Evolutionary conservation across 2,113 vertebrate species (phyloP), one percentile per base, ranked within the genome.

Genomic region (Guaruba guarouba): DNA sequence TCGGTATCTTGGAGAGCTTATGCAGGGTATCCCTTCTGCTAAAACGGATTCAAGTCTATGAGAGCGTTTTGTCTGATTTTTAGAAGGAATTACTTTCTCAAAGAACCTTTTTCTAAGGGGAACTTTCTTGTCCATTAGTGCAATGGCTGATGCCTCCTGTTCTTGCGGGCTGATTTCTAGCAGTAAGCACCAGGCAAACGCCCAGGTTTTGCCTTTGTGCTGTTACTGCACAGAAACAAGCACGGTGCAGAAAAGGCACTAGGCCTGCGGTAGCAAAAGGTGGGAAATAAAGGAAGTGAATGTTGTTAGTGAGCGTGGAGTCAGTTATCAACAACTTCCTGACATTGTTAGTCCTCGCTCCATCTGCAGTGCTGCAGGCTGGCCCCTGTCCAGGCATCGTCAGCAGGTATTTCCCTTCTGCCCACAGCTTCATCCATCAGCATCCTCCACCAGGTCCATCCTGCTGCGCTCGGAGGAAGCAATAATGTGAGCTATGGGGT

Each of bases 221-320:
- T 35, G 62, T 13, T 13, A 6, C 8, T 6, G 33, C 63, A 13
- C 7, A 29, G 82, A 22, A 57, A 51, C 0, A 2, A 63, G 57
- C 6, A 2, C 6, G 24, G 52, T 5, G 1, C 27, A 17, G 57
- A 59, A 35, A 28, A 86, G 66, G 39, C 39, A 5, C 43, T 11
- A 1, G 54, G 68, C 51, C 18, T 4, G 10, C 43, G 71, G 82
- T 16, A 90, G 95, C 1, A 80, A 96, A 92, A 97, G 95, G 95
- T 97, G 96, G 95, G 95, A 84, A 97, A 97, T 96, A 97, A 71
- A 97, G 96, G 96, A 97, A 97, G 81, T 7, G 0, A 90, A 92
- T 68, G 94, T 88, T 52, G 13, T 96, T 94, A 86, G 82, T 0
- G n/a, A 74, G 78, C 4, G 3, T 35, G 1, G 31, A 92, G 90